Evolutionary conservation across 2,888 invertebrate species (phyloP).

Genomic region (Microctonus brassicae): DNA sequence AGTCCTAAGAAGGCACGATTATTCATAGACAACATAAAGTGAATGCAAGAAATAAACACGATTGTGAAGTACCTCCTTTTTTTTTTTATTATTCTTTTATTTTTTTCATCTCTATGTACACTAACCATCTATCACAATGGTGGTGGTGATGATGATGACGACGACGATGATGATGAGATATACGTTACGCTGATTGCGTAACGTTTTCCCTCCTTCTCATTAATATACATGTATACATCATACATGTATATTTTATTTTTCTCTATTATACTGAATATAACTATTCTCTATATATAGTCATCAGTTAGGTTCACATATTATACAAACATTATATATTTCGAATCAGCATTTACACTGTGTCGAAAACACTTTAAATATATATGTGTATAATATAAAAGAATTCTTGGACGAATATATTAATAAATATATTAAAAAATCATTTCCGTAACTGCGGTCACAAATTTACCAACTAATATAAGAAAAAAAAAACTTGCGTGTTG

Average conservation of each 20-base stretch:
- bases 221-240: not conserved
- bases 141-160: not conserved
- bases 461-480: not conserved
- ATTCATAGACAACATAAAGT: not conserved
- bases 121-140: not conserved
- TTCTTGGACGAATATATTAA: not conserved
- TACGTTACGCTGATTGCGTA: slow-evolving; percentile 13
- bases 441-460: not conserved
- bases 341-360: not conserved
- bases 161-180: not conserved
- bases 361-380: not conserved
- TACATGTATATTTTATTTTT: not conserved
- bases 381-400: not conserved
- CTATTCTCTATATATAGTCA: not conserved
- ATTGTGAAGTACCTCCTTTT: not conserved
- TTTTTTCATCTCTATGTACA: not conserved
- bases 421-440: not conserved
- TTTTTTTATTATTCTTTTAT: not conserved
- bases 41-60: not conserved
- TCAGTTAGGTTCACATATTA: not conserved
- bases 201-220: not conserved
- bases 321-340: not conserved
- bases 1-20: not conserved
- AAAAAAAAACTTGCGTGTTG: not conserved
- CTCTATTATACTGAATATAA: not conserved